Evolutionary conservation across 2,797 vertebrate genomes (phyloP).

Genomic region (Gambelia wislizenii): DNA sequence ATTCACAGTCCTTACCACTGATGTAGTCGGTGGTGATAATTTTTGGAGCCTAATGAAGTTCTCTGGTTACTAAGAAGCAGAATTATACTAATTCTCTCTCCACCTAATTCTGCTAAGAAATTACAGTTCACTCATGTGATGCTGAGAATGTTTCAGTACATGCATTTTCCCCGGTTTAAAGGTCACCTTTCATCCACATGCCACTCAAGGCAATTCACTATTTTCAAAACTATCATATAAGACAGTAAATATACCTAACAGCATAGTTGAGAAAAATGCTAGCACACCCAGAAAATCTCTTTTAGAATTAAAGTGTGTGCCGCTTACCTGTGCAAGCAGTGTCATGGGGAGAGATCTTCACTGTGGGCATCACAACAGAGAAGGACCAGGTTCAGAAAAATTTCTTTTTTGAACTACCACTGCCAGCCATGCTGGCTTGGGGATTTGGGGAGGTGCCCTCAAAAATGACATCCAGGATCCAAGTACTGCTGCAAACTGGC

Average conservation of each 20-base stretch:
- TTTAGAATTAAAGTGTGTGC: neutral
- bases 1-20: rapidly evolving
- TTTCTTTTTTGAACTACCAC: no score
- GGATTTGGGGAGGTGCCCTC: no score
- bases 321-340: neutral
- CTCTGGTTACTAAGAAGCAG: neutral
- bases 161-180: no score
- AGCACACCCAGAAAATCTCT: neutral
- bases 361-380: neutral
- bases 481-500: neutral
- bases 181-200: neutral
- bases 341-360: neutral
- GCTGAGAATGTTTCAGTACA: no score
- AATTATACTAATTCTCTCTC: neutral
- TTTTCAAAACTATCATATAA: neutral
- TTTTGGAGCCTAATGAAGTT: neutral
- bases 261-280: neutral
- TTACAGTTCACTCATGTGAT: no score
- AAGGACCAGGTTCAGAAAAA: neutral
- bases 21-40: neutral
- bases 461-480: no score
- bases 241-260: neutral
- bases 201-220: neutral
- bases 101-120: neutral
- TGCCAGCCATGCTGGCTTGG: no score